Base-by-base conservation (phyloP, 2,797 vertebrate species). In the Myiothlypis coronata region DNA sequence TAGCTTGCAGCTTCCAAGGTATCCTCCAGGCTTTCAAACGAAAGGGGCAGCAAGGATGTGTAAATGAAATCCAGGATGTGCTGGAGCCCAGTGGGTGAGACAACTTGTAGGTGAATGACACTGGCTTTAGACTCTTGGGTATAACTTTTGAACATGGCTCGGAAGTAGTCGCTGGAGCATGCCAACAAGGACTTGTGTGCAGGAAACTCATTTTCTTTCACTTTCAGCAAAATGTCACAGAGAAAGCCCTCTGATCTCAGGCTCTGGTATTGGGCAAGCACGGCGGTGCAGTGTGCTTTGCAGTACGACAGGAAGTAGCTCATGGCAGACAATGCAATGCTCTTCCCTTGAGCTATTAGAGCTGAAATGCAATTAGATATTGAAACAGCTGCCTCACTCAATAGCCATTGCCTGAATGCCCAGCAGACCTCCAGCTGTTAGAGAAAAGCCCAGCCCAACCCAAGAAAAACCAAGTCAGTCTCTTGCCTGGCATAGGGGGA, bases 91-190 rank as follows among this genome's bases (percentile, higher is more conserved):
- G 96, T 95, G 22, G 99, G 97, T 5, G 98, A 98, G 43, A 99
- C 75, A 8, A 98, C 98, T 2, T 98, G 98, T 46, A 99, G 97
- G 53, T 98, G 98, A 76, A 99, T 96, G 26, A 98, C 96, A 19
- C 32, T 92, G 12, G 98, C 98, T 88, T 91, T 96, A 34, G 98
- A 98, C 95, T 99, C 99, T 8, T 87, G 96, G 8, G 98, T 99
- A 26, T 98, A 98, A 65, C 98, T 99, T 95, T 99, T 99, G 95
- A 99, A 99, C 96, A 99, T 97, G 39, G 99, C 99, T 98, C 98
- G 98, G 94, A 99, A 99, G 96, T 99, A 99, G 93, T 99, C 98
- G 0, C 99, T 99, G 95, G 99, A 98, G 87, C 99, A 99, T 21
- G 99, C 99, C 87, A 99, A 85, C 49, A 99, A 98, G 57, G 98